These are phyloP conservation scores for Hedya salicella DNA, from an alignment of 2,888 invertebrate genomes.

Conservation along the genomic window DNA sequence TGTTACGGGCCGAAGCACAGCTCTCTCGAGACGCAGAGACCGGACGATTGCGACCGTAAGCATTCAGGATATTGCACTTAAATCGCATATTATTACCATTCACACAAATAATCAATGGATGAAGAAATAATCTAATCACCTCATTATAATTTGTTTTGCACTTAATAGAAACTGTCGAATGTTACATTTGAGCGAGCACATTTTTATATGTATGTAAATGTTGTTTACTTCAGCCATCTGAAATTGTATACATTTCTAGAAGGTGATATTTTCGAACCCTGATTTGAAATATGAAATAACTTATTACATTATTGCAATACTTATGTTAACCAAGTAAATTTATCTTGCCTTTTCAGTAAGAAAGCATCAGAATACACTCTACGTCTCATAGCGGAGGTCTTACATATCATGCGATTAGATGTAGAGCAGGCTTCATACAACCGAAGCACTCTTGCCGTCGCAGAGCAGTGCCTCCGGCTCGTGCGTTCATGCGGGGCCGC, in stretches of 20 bases:
- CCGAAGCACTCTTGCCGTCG: conserved; percentile 79
- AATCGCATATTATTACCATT: conserved; percentile 7
- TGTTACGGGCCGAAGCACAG: conserved; percentile 81
- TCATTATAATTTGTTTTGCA: not conserved
- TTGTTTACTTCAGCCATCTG: too few relatives aligned
- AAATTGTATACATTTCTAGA: too few relatives aligned
- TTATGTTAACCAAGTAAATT: too few relatives aligned
- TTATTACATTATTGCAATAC: too few relatives aligned
- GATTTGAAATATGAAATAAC: too few relatives aligned
- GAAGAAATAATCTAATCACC: conserved; percentile 7
- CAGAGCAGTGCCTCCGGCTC: conserved; percentile 80
- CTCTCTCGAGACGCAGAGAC: conserved; percentile 80
- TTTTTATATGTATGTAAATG: not conserved
- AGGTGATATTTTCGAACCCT: too few relatives aligned
- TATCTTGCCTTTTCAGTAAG: conserved; percentile 75
- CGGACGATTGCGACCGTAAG: conserved; percentile 79
- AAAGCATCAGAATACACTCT: conserved; percentile 82
- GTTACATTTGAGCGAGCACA: not conserved
- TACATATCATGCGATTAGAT: conserved; percentile 80
- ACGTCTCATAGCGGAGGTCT: conserved; percentile 79
- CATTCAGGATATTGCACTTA: conserved; percentile 34
- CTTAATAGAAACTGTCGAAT: not conserved
- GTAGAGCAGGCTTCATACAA: conserved; percentile 80
- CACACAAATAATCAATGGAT: not conserved
- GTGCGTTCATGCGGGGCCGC: conserved; percentile 83